Evolutionary conservation across 2,797 vertebrate species (phyloP), one percentile per base, ranked within the genome.

Genomic region (Pelodytes ibericus): DNA sequence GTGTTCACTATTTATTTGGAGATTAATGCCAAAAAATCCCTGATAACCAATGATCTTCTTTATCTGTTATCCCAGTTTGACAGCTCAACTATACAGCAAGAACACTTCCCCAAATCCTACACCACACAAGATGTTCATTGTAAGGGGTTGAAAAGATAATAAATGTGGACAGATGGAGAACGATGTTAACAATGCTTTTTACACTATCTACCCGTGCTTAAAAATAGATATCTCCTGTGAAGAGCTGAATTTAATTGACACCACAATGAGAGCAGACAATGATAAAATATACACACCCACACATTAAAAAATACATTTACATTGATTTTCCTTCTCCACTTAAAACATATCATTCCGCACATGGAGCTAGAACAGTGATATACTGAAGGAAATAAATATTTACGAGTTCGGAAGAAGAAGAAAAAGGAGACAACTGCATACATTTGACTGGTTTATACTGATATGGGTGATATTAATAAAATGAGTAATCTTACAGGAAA

Each of bases 121-220:
- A 62, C n/a, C 27, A 4, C 30, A 16, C 60, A 13, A 68, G 39
- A 59, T 41, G 25, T 61, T 69, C 41, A 33, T 20, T 31, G 44
- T 16, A 15, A 44, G 29, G 47, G 16, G n/a, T 22, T 3, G 30
- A 51, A 53, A 25, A 2, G 51, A 67, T 78, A 62, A 78, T 72
- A 51, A 49, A 72, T 72, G 39, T 18, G 13, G 62, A 67, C 69
- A 72, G 69, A 78, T 72, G 75, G 75, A 71, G 62, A 78, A 61
- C 53, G 71, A 72, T 51, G 62, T 72, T 72, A 72, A 71, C 75
- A 70, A 78, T 78, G 72, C 51, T 72, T 78, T 77, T 78, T 66
- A 72, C 75, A 78, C 75, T 60, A 71, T 77, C 51, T 61, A 51
- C 39, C 44, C 27, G n/a, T 4, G 62, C 69, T 66, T 60, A 78